phyloP scores from a whole-genome alignment of 2,113 vertebrate species.

The Heloderma charlesbogerti region DNA sequence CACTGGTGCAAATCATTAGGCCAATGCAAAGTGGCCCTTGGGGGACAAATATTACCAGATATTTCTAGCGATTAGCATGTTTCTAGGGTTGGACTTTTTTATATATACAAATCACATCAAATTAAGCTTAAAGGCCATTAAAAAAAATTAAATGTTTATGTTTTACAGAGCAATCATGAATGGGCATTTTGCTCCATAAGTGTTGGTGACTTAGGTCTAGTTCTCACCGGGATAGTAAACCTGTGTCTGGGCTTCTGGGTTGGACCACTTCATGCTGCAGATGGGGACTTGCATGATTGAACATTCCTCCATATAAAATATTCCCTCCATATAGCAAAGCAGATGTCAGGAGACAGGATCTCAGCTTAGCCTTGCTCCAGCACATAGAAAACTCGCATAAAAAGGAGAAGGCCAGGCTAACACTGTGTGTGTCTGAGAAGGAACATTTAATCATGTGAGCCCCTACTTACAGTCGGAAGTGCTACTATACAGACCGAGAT shows the following conservation, averaged over 20 bases:
- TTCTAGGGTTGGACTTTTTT: background rate
- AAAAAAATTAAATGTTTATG: background rate
- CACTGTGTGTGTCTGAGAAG: background rate
- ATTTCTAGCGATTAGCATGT: accelerated
- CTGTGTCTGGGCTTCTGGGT: background rate
- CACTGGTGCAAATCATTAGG: accelerated
- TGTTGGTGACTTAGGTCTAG: background rate
- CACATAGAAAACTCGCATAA: background rate
- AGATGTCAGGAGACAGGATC: background rate
- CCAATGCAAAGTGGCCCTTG: accelerated
- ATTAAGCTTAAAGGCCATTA: background rate
- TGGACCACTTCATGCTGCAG: background rate
- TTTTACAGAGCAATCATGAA: conserved; percentile 24
- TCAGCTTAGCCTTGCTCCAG: background rate
- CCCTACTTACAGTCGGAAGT: background rate
- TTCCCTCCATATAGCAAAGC: background rate
- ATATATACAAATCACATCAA: background rate
- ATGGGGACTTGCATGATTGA: background rate
- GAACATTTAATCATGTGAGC: background rate
- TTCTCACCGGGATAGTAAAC: background rate
- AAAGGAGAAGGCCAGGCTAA: background rate
- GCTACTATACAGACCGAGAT: background rate
- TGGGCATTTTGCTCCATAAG: conserved; percentile 3
- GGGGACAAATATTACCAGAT: background rate
- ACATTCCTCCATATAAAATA: background rate